phyloP scores from a whole-genome alignment of 2,113 vertebrate species.

The Corvus hawaiiensis region DNA sequence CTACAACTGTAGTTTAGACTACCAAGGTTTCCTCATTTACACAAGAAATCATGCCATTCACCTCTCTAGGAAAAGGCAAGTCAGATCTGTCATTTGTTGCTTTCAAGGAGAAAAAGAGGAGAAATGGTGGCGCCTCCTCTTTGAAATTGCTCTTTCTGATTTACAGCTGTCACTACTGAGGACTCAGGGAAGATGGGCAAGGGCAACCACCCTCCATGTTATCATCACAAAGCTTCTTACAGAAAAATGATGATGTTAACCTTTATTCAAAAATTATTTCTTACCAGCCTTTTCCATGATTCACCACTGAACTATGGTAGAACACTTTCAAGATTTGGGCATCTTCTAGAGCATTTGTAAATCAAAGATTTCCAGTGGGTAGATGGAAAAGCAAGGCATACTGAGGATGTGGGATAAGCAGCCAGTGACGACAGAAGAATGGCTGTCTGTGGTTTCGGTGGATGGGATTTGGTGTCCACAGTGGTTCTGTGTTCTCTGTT shows the following conservation, averaged over 20 bases:
- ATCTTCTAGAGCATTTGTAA: neutral
- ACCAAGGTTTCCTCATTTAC: neutral
- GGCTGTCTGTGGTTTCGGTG: neutral
- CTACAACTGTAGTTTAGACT: neutral
- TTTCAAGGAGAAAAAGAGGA: neutral
- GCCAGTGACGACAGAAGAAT: neutral
- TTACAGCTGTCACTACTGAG: neutral
- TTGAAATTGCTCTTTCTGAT: neutral
- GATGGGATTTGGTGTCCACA: neutral
- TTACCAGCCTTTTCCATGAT: neutral
- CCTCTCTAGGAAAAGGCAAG: neutral
- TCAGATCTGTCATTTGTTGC: neutral
- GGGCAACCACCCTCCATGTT: neutral
- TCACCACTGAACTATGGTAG: neutral
- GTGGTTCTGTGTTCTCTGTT: neutral
- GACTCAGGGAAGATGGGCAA: neutral
- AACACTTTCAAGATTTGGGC: neutral
- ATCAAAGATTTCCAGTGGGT: neutral
- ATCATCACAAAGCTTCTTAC: neutral
- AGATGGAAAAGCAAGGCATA: neutral
- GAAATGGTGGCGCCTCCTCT: neutral
- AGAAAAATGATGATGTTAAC: neutral
- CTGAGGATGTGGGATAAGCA: fast-evolving
- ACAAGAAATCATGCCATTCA: neutral
- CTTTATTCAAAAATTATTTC: neutral